Percentiles rank a stretch among this genome's conserved stretches.
These are phyloP conservation scores for Caenorhabditis becei DNA, from an alignment of 2,888 invertebrate genomes.

Conservation along the genomic window DNA sequence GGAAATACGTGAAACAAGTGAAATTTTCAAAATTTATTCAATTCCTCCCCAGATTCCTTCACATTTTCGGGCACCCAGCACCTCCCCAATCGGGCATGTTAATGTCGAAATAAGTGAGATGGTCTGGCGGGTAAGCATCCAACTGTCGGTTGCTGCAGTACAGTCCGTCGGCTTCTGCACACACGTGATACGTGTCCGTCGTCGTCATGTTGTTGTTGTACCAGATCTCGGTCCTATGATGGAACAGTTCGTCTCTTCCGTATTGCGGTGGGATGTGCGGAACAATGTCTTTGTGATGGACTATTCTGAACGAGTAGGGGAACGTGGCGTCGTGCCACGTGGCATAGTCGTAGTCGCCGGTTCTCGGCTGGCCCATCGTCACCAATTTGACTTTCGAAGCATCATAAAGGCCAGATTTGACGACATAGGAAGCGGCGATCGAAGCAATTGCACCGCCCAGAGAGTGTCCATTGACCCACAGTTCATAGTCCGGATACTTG, in stretches of 20 bases:
- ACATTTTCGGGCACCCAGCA: conserved; percentile 51
- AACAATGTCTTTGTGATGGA: conserved; percentile 65
- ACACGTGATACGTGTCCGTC: conserved; percentile 47
- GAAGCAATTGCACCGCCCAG: conserved; percentile 71
- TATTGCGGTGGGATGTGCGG: conserved; percentile 66
- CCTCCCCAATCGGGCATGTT: conserved; percentile 62
- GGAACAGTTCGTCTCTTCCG: conserved; percentile 63
- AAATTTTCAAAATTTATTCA: too few species aligned
- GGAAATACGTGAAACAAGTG: too few species aligned
- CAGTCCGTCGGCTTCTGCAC: conserved; percentile 65
- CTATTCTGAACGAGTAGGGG: conserved; percentile 65
- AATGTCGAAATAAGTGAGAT: conserved; percentile 66
- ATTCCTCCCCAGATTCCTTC: conserved; percentile 7
- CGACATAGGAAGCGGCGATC: conserved; percentile 65
- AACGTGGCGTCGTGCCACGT: conserved; percentile 64
- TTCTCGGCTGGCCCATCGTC: conserved; percentile 73
- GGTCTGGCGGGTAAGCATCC: conserved; percentile 55
- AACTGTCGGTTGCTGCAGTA: conserved; percentile 65
- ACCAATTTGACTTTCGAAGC: conserved; percentile 60
- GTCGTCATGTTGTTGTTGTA: conserved; percentile 68
- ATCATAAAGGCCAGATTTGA: conserved; percentile 47
- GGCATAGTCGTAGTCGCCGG: conserved; percentile 67
- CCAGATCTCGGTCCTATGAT: conserved; percentile 68
- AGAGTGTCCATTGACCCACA: conserved; percentile 67
- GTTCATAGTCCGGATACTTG: conserved; percentile 61